Base-by-base conservation (phyloP, 2,888 invertebrate species). In the Tholera decimalis region DNA sequence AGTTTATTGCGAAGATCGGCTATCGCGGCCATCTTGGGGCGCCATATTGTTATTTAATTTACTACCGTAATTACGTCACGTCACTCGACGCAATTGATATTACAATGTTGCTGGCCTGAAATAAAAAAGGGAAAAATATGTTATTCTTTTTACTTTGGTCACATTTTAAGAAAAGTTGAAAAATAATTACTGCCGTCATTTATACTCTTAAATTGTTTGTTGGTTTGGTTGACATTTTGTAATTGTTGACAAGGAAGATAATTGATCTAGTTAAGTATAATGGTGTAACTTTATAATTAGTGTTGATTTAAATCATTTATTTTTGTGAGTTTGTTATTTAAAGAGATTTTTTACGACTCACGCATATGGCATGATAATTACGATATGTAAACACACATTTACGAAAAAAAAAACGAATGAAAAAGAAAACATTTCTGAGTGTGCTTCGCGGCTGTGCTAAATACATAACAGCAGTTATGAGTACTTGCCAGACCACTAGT, bases 21-120 rank as follows among this genome's bases (percentile, higher is more conserved):
- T 91, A 92, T 91, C 91, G 87, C 72, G 51, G 86, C 89, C 89
- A 90, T 91, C 90, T 90, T 90, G 69, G 69, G 71, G 75, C 87
- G 88, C 90, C 89, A 89, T 93, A 92, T 91, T 92, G 91, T 90
- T 91, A 91, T 92, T 88, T 87, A 90, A 90, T 92, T 92, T 93
- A 93, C 91, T 88, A 88, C 88, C 77, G 87, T 88, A 91, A 92
- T 93, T 92, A 92, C 87, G 86, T 87, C 86, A 90, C 89, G 88
- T 89, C 75, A 76, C 59, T 60, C 39, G 71, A 44, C 76, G 72
- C 81, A 85, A 87, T 87, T 88, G 85, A 87, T 82, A 82, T 73
- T 74, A 75, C 68, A 56, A 67, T 75, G 79, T 75, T 44, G 47
- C 55, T 53, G 39, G 22, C 33, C 54, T 26, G 18, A 67, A 51